Evolutionary conservation across 2,113 vertebrate genomes (phyloP), one percentile per base, ranked within the genome.

Genomic region (Synodontis membranacea): DNA sequence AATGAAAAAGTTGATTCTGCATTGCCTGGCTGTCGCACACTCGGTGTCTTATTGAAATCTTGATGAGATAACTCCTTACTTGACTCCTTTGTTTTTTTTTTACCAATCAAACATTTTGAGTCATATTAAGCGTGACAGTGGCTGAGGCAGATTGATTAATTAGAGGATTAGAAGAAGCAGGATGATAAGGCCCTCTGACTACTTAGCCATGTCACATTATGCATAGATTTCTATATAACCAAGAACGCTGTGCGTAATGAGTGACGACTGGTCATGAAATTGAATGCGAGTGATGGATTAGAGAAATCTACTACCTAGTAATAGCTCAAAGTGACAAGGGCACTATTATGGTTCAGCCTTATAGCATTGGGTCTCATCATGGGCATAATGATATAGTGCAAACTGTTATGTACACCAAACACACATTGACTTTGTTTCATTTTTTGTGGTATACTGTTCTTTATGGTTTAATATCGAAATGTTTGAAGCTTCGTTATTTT

Each of bases 131-230:
- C 52, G 15, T 80, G 78, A 80, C 78, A 80, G 52, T 42, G 31
- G 52, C 52, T 25, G 52, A 80, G 46, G 46, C 46, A 9, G 78
- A 58, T 58, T 58, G 78, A 80, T 80, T 80, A 58, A 58, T 58
- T 39, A 80, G 78, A 28, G 74, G 46, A 78, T 78, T 78, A 78
- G 78, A 52, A 39, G 34, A 80, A 80, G 54, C 52, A 80, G 34
- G 34, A 12, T 58, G 78, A 80, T 80, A 42, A 58, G 34, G 10
- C 52, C 37, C 50, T 80, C 76, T 19, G 54, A 39, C 78, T 34
- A 80, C 78, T 80, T 80, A 80, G 19, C 78, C 78, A 80, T 80
- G 78, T 58, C 34, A 56, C 34, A 80, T 39, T 80, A 80, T 80
- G 34, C 52, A 80, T 58, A 80, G 34, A 19, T 58, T 39, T 56